phyloP scores from a whole-genome alignment of 1,140 invertebrate genomes.

The Drosophila prosaltans region DNA sequence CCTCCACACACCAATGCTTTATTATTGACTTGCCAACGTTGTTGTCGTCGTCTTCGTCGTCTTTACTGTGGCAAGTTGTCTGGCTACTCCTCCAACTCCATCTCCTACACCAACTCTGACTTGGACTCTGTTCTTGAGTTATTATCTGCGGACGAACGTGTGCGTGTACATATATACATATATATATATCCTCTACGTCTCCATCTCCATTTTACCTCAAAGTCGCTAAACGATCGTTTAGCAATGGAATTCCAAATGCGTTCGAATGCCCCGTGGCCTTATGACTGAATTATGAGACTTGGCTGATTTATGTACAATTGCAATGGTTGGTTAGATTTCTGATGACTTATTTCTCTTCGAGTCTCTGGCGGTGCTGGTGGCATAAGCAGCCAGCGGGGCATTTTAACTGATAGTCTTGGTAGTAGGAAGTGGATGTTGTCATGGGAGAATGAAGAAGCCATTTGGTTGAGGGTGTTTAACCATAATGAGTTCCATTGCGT shows the following conservation, averaged over 20 bases:
- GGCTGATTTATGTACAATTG: constrained; percentile 62
- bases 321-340: constrained; percentile 44
- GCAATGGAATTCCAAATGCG: constrained; percentile 51
- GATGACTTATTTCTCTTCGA: constrained; percentile 34
- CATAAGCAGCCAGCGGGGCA: background rate
- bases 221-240: constrained; percentile 73
- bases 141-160: constrained; percentile 55
- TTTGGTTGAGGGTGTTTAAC: constrained; percentile 7
- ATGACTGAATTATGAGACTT: constrained; percentile 65
- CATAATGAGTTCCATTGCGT: constrained; percentile 9
- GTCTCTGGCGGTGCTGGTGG: background rate
- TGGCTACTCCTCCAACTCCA: constrained; percentile 13
- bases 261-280: constrained; percentile 39
- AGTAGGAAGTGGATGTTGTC: constrained; percentile 23
- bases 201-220: constrained; percentile 4
- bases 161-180: constrained; percentile 23
- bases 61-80: constrained; percentile 6
- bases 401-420: background rate
- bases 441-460: constrained; percentile 15
- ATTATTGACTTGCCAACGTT: constrained; percentile 21
- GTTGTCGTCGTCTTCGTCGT: background rate
- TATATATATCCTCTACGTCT: background rate
- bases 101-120: constrained; percentile 9
- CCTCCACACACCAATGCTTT: constrained; percentile 14
- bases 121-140: constrained; percentile 34